phyloP scores from a whole-genome alignment of 2,888 invertebrate species.

The Eristalinus sepulchralis region DNA sequence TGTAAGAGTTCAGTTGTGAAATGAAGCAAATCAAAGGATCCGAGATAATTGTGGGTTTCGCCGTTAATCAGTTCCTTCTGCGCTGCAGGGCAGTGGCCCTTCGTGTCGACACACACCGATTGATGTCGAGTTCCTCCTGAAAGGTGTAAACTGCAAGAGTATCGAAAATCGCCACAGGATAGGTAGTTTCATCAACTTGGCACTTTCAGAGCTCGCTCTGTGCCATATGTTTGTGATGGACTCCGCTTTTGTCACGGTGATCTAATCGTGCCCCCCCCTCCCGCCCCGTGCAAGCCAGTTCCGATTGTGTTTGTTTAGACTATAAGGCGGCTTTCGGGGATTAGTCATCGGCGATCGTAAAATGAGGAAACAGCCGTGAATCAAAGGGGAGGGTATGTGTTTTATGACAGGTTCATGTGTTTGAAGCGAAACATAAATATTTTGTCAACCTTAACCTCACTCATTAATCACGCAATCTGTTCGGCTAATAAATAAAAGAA shows the following conservation, averaged over 20 bases:
- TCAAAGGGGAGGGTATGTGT: background rate
- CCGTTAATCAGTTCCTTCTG: constrained; percentile 6
- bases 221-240: background rate
- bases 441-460: constrained; percentile 41
- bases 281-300: too few relatives aligned
- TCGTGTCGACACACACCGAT: constrained; percentile 37
- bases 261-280: background rate
- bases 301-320: background rate
- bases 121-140: constrained; percentile 16
- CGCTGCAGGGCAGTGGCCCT: constrained; percentile 15
- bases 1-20: constrained; percentile 21
- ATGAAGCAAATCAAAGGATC: constrained; percentile 48
- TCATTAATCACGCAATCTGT: constrained; percentile 61
- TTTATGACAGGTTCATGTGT: constrained; percentile 47
- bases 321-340: background rate
- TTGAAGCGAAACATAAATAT: constrained; percentile 17
- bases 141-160: constrained; percentile 18
- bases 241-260: background rate
- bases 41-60: constrained; percentile 47
- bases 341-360: constrained; percentile 24
- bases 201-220: background rate
- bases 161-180: background rate
- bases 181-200: constrained; percentile 5
- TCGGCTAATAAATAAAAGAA: constrained; percentile 47
- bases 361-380: constrained; percentile 1